These are phyloP conservation scores for Stramonita haemastoma DNA, from an alignment of 2,888 invertebrate species.

Conservation along the genomic window DNA sequence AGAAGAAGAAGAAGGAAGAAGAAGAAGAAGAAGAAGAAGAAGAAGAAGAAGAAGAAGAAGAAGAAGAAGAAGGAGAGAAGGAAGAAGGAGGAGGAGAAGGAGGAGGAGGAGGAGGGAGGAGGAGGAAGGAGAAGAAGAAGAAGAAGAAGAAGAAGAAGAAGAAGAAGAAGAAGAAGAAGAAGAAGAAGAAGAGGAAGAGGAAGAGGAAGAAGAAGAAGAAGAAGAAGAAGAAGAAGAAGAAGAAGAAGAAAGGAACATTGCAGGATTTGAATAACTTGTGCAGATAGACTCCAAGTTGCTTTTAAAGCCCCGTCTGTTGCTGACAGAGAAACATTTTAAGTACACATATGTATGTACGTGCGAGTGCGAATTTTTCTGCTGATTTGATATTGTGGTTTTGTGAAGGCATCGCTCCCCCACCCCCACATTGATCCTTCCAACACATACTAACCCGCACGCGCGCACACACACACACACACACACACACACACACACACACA, in stretches of 20 bases:
- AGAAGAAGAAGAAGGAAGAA: background rate
- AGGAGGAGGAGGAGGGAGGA: background rate
- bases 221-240: background rate
- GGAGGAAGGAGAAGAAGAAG: background rate
- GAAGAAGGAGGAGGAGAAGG: background rate
- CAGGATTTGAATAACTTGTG: too few relatives aligned
- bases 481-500: too few relatives aligned
- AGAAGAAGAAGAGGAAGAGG: background rate
- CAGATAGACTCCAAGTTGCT: too few relatives aligned
- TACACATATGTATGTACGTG: too few relatives aligned
- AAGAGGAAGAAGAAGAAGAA: background rate
- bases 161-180: background rate
- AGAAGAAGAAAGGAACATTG: background rate
- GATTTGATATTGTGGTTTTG: too few relatives aligned
- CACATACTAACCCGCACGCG: too few relatives aligned
- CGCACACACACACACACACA: too few relatives aligned
- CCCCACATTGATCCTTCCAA: too few relatives aligned
- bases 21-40: background rate
- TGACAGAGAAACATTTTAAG: too few relatives aligned
- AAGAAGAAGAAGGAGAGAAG: background rate
- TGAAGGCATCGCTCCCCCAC: too few relatives aligned
- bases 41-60: background rate
- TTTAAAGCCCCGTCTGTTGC: too few relatives aligned
- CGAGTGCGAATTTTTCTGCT: too few relatives aligned
- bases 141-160: background rate